Evolutionary conservation across 2,888 invertebrate genomes (phyloP), one percentile per base, ranked within the genome.

Genomic region (Archaeoteleia sp.): DNA sequence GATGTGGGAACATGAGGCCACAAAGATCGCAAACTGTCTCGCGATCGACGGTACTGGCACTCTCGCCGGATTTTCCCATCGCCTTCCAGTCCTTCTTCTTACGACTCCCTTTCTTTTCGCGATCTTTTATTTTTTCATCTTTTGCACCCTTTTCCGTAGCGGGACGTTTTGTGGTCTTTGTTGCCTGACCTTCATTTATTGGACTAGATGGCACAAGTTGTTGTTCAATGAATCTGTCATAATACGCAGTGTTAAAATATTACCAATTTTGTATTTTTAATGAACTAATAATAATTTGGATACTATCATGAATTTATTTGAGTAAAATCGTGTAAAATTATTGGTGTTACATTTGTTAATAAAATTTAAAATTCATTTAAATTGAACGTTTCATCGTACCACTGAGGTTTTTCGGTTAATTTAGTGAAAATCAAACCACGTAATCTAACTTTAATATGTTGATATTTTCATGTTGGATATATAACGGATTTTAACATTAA

Each of bases 21-120:
- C 98, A 98, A 27, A 98, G 87, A 84, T 98, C 97, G 86, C 98
- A 98, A 62, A 72, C 87, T 77, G 83, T 89, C 85, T 80, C 87
- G 48, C 77, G 77, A 48, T 85, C 84, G 6, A 78, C 74, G 2
- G 66, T 71, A 1, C 70, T 53, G 3, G 72, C 40, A n/a, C 48
- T 68, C 12, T 77, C 78, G 3, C 66, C 66, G 5, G 72, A 55
- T 45, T 72, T 78, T 1, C 76, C 75, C 2, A 77, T 69, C 7
- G 84, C 78, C 71, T 87, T 87, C 76, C 85, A 86, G 32, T 88
- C 87, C 71, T 90, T 90, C 78, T 90, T 90, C 82, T 90, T 90
- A 42, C 87, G 86, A 58, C 86, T 85, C 15, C 81, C 82, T 65
- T 87, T 88, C 73, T 89, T 89, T 69, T 89, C 89, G 78, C 87